Percentiles rank a stretch among this genome's conserved stretches.
phyloP scores from a whole-genome alignment of 2,113 vertebrate species.

The Psittacus erithacus region DNA sequence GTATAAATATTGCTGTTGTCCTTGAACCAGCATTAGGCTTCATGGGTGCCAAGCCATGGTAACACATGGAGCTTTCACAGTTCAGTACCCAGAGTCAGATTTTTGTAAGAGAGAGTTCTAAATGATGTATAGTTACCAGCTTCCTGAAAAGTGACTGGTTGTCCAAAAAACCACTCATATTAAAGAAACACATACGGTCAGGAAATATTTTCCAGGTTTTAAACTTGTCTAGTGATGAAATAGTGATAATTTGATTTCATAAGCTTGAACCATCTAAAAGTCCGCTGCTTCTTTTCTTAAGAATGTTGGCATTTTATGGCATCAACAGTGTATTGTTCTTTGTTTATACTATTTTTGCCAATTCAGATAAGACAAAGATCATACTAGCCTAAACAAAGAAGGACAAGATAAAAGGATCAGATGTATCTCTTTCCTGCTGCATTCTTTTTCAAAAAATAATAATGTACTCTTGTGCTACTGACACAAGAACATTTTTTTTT shows the following conservation, averaged over 20 bases:
- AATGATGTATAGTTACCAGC: background rate
- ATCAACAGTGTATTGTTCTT: background rate
- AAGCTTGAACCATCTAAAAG: background rate
- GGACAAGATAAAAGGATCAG: background rate
- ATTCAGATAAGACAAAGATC: background rate
- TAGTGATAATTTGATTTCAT: background rate
- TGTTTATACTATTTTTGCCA: background rate
- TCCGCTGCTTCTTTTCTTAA: background rate
- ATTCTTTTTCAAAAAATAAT: background rate
- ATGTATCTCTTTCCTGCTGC: background rate
- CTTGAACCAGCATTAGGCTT: constrained; percentile 11
- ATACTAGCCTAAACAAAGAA: background rate
- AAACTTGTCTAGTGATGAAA: background rate
- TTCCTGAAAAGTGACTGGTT: background rate
- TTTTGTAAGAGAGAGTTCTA: background rate
- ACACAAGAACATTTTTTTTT: background rate
- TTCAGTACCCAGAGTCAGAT: background rate
- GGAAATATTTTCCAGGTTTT: background rate
- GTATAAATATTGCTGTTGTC: constrained; percentile 1
- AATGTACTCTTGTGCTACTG: background rate
- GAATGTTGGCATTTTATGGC: background rate
- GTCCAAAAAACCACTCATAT: background rate
- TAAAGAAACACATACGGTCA: background rate
- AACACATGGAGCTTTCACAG: constrained; percentile 27
- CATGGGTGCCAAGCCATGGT: constrained; percentile 30